Evolutionary conservation across 2,797 vertebrate genomes (phyloP).

Genomic region (Acanthurus lineatus): DNA sequence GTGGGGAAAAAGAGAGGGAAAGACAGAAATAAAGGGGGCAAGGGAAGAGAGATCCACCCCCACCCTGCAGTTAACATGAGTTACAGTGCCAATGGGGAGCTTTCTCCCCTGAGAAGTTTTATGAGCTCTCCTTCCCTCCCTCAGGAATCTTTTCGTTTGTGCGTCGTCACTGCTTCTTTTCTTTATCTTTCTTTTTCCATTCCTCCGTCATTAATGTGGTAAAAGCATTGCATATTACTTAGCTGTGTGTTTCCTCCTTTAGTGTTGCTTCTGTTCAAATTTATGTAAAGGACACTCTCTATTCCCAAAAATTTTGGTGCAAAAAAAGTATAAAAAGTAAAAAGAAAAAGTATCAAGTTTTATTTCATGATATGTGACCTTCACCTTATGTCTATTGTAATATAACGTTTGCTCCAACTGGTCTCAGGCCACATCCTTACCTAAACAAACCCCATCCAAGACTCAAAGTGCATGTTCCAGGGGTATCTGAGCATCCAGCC

Average conservation of each 20-base stretch:
- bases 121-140: slow-evolving; percentile 68
- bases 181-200: slow-evolving; percentile 37
- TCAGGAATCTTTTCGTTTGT: slow-evolving; percentile 69
- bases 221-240: slow-evolving; percentile 35
- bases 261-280: slow-evolving; percentile 32
- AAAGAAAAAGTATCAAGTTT: slow-evolving; percentile 26
- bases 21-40: slow-evolving; percentile 66
- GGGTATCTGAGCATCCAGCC: slow-evolving; percentile 47
- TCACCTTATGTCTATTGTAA: slow-evolving; percentile 24
- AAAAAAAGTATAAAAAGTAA: too few relatives aligned
- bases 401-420: slow-evolving; percentile 38
- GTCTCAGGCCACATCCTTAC: slow-evolving; percentile 44
- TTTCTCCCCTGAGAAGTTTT: slow-evolving; percentile 68
- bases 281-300: slow-evolving; percentile 21
- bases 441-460: slow-evolving; percentile 63
- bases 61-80: slow-evolving; percentile 85
- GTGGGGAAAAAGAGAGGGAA: slow-evolving; percentile 52
- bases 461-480: slow-evolving; percentile 39
- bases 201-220: slow-evolving; percentile 51
- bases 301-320: slow-evolving; percentile 25
- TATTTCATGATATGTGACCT: slow-evolving; percentile 38
- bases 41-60: slow-evolving; percentile 68
- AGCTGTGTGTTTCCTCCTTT: slow-evolving; percentile 1
- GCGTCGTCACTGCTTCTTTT: slow-evolving; percentile 52
- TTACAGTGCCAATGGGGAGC: slow-evolving; percentile 84